Evolutionary conservation across 1,140 invertebrate species (phyloP), one percentile per base, ranked within the genome.

Genomic region (Hylaeus anthracinus): DNA sequence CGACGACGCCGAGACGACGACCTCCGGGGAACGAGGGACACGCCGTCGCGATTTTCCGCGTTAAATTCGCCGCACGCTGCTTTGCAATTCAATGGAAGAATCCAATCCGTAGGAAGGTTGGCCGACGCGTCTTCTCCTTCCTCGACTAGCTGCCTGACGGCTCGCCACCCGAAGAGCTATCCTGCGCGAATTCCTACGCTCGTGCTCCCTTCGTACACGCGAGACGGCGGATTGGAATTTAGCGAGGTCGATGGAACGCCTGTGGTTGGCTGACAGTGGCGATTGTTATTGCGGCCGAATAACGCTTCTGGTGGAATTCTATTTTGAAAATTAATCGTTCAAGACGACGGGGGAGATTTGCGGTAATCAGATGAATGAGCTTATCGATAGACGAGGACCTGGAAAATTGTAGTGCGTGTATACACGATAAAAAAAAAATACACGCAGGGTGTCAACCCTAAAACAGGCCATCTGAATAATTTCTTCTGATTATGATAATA

Each of bases 11-110:
- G 45, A 58, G 64, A 63, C 78, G 78, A 61, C 73, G 67, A 72
- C 74, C 73, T 78, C 10, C 71, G 14, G 41, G 43, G 53, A 82
- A 72, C 78, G 70, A 75, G 51, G 84, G 76, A 80, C 84, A 82
- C 84, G 64, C 74, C 79, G 65, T 61, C 71, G 77, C 85, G 79
- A 82, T 77, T 81, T 78, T 69, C 78, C 70, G 83, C 85, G 86
- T 88, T 88, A 87, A 88, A 87, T 87, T 87, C 82, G 79, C 61
- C 79, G 85, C 85, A 87, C 75, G 72, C 82, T 88, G 66, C 82
- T 88, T 88, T 88, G 86, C 86, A 87, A 88, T 88, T 88, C 86
- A 88, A 88, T 88, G 86, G 83, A 88, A 82, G 85, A 82, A 88
- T 88, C 79, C 76, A 83, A 87, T 88, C 70, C 85, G 84, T 74